These are phyloP conservation scores for Xiphorhynchus erythropygius DNA, from an alignment of 2,797 vertebrate genomes.

Conservation along the genomic window DNA sequence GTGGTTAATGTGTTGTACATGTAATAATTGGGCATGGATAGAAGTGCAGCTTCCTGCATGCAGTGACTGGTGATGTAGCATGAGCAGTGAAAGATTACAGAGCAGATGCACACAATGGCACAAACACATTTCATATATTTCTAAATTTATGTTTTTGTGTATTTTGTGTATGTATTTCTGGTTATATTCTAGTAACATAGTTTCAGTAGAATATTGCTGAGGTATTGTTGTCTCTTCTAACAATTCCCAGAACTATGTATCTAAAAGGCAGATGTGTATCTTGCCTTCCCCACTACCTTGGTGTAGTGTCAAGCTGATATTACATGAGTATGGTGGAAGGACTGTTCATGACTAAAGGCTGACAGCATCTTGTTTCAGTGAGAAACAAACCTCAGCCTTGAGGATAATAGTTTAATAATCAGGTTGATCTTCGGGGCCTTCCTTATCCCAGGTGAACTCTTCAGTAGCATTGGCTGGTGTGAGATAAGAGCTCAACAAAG, in stretches of 20 bases:
- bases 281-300: neutral
- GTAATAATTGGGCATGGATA: neutral
- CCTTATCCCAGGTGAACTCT: neutral
- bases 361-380: neutral
- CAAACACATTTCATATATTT: neutral
- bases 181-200: neutral
- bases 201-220: neutral
- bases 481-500: neutral
- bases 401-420: neutral
- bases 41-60: conserved; percentile 21
- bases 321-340: neutral
- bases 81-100: neutral
- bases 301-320: neutral
- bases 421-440: neutral
- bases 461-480: neutral
- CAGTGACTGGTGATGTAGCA: neutral
- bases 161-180: neutral
- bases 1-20: neutral
- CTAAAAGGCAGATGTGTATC: neutral
- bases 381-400: neutral
- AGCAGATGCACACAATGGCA: neutral
- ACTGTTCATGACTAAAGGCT: neutral
- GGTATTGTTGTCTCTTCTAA: neutral
- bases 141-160: neutral
- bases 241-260: neutral